Conservation (phyloP, 1,140 invertebrate genomes). For the Tetramorium alpestre region DNA sequence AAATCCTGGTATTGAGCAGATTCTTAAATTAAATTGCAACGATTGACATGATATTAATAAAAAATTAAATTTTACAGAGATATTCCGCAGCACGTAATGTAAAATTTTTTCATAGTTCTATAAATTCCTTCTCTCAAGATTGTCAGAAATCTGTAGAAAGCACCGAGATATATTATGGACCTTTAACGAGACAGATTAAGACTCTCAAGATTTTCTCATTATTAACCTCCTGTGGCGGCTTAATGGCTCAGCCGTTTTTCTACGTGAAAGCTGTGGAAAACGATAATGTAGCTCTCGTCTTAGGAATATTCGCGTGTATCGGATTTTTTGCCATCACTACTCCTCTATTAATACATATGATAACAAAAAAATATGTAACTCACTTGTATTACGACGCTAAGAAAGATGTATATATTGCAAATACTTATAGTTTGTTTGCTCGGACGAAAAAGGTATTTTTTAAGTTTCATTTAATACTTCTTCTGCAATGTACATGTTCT, state of each 20-base stretch:
- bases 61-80: slow-evolving; percentile 37
- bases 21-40: not conserved
- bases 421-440: slow-evolving; percentile 18
- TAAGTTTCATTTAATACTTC: not conserved
- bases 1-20: not conserved
- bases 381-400: slow-evolving; percentile 90
- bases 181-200: slow-evolving; percentile 89
- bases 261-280: slow-evolving; percentile 87
- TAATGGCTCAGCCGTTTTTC: slow-evolving; percentile 91
- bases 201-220: slow-evolving; percentile 93
- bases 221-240: slow-evolving; percentile 89
- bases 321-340: slow-evolving; percentile 94
- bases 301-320: slow-evolving; percentile 88
- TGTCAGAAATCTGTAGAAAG: not conserved
- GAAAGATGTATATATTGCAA: slow-evolving; percentile 44
- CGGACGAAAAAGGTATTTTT: not conserved
- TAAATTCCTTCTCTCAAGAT: not conserved
- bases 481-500: slow-evolving; percentile 79
- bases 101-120: not conserved
- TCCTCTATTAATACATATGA: slow-evolving; percentile 92
- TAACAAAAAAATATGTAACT: slow-evolving; percentile 95
- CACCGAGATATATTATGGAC: slow-evolving; percentile 88
- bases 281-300: slow-evolving; percentile 85
- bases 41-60: not conserved
- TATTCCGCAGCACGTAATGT: not conserved